Base-by-base conservation (phyloP, 2,113 vertebrate species). In the Actinemys pallida region DNA sequence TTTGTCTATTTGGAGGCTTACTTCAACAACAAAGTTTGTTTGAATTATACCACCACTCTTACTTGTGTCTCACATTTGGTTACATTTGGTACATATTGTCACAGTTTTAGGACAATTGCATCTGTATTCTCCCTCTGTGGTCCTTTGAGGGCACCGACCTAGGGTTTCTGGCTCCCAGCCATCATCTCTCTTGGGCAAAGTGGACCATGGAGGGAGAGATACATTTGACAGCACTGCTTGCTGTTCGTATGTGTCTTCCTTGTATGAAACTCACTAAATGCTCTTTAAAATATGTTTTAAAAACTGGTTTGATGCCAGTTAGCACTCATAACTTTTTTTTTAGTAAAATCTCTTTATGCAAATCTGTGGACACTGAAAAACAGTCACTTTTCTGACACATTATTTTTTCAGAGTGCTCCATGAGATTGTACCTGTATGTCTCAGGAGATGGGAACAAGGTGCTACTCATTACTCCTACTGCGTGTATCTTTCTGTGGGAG, bases 401-500 rank as follows among this genome's bases (percentile, higher is more conserved):
- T 79, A 53, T 53, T 49, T 76, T 94, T 92, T 49, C 50, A 99
- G 99, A 98, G 72, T 97, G 86, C 91, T 95, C 95, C 31, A 94
- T 90, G 82, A 97, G 86, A 57, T 93, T 99, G 14, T 98, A 98
- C 79, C 93, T 99, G n/a, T 98, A 98, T 92, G 98, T 99, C 35
- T 99, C 99, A 49, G 99, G 96, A 90, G 98, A 99, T 95, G 99
- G 99, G 31, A 98, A 96, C 95, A 98, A 97, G 88, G 97, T 98
- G 25, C 96, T 99, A 4, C 92, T 99, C 86, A 91, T 96, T 39
- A 96, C 96, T 93, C 82, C 98, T 83, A 98, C 98, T 31, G 99
- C 98, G 29, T 98, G 98, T 90, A 95, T 98, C 22, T 99, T 99
- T 92, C 97, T 99, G 81, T 99, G 99, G 99, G 99, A 99, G 92